Conservation (phyloP, 2,888 invertebrate species). For the Coremacera marginata region DNA sequence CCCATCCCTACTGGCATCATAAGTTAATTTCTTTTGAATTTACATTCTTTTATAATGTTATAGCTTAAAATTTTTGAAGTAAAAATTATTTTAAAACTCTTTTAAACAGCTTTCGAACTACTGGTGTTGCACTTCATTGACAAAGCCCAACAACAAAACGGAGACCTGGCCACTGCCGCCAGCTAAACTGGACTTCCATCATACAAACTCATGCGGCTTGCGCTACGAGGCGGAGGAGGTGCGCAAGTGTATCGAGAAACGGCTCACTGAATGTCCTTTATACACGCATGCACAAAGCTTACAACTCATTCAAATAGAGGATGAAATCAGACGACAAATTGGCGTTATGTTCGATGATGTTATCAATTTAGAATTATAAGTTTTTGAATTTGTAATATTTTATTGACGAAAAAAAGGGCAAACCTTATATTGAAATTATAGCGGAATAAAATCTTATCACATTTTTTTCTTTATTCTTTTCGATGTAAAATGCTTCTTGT, state of each 20-base stretch:
- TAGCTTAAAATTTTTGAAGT: background rate
- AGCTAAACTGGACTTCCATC: slow-evolving; percentile 73
- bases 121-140: slow-evolving; percentile 67
- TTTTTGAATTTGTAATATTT: no score
- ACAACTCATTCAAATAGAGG: slow-evolving; percentile 76
- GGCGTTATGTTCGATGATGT: slow-evolving; percentile 73
- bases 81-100: background rate
- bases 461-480: no score
- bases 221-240: slow-evolving; percentile 83
- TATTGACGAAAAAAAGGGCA: no score
- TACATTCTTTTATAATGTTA: background rate
- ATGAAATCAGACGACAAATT: slow-evolving; percentile 77
- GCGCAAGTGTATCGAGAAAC: slow-evolving; percentile 77
- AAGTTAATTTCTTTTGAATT: no score
- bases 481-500: no score
- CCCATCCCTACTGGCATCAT: no score
- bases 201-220: slow-evolving; percentile 79
- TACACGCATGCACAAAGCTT: slow-evolving; percentile 77
- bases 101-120: slow-evolving; percentile 69
- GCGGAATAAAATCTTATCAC: no score
- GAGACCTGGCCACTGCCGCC: slow-evolving; percentile 75
- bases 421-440: no score
- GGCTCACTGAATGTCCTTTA: slow-evolving; percentile 76
- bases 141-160: slow-evolving; percentile 72
- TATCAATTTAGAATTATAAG: slow-evolving; percentile 27